Evolutionary conservation across 2,797 vertebrate species (phyloP), one percentile per base, ranked within the genome.

Genomic region (Pseudochaenichthys georgianus): DNA sequence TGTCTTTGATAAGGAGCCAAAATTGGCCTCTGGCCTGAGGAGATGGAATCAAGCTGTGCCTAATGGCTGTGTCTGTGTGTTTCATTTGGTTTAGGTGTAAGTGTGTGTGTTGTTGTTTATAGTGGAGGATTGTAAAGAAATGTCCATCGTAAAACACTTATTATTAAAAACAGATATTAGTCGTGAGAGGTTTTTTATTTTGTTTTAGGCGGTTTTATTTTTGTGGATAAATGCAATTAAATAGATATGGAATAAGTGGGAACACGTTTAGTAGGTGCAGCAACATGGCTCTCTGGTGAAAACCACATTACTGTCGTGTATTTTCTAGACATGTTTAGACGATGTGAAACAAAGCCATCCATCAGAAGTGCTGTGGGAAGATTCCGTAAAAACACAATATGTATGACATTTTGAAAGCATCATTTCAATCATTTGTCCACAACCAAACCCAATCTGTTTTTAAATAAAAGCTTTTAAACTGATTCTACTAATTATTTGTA

Each of bases 1-100:
- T 67, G 45, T 58, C 81, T 84, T 65, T 89, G 86, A 87, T 93
- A 90, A 91, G 84, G 82, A 92, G 88, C 78, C 81, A 86, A 72
- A 73, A 77, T 82, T 85, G 87, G 75, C 83, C 84, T 85, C 55
- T 72, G 79, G 87, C 87, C 86, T 68, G 43, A 60, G 83, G 85
- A 86, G 80, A 89, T 89, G 84, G 77, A 85, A 81, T 66, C 85
- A 87, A 88, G 84, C 86, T 82, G 81, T 48, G 70, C 70, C 21
- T 66, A 66, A 68, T 51, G 82, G 73, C 45, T 76, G 68, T 52
- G 38, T 48, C 19, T 78, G 72, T 65, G 46, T 50, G 52, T 83
- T 50, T 75, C 59, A 46, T 61, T 89, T 70, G 82, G 70, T 88
- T 84, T 82, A 82, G 64, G 77, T 83, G 63, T 68, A n/a, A 38